A percentile compares a stretch with the other conserved stretches of the same genome.
phyloP scores from a whole-genome alignment of 2,797 vertebrate species.

The Toxotes lorentzi region DNA sequence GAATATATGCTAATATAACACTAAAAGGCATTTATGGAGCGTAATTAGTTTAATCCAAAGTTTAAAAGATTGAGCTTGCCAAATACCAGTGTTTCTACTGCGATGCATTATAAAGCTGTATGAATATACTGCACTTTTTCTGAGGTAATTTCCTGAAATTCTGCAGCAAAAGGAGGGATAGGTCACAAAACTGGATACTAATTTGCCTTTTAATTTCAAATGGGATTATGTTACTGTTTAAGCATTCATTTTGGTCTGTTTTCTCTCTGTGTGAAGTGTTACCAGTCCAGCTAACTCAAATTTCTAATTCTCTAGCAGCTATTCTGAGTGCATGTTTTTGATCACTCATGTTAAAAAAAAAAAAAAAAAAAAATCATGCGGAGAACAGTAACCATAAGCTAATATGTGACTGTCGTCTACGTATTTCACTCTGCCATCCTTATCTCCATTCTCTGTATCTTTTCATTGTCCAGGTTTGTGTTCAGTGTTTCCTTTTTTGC shows the following conservation, averaged over 20 bases:
- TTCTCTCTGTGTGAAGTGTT: slow-evolving; percentile 38
- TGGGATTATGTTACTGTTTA: slow-evolving; percentile 17
- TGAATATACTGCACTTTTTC: slow-evolving; percentile 58
- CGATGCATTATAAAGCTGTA: slow-evolving; percentile 53
- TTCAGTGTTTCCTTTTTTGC: slow-evolving; percentile 77
- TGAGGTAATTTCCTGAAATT: slow-evolving; percentile 48
- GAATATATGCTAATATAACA: slow-evolving; percentile 41
- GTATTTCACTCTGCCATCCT: slow-evolving; percentile 57
- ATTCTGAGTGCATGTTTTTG: slow-evolving; percentile 37
- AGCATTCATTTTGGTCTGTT: slow-evolving; percentile 24
- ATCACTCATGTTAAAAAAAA: slow-evolving; percentile 35
- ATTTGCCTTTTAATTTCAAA: slow-evolving; percentile 32
- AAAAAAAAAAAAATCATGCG: slow-evolving; percentile 32
- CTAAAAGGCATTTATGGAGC: slow-evolving; percentile 47
- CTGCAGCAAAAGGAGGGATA: slow-evolving; percentile 46
- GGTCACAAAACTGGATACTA: slow-evolving; percentile 50
- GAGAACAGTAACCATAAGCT: slow-evolving; percentile 69
- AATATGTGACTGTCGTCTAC: slow-evolving; percentile 47
- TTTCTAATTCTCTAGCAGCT: slow-evolving; percentile 50
- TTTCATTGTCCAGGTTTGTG: slow-evolving; percentile 68
- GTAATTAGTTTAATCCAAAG: slow-evolving; percentile 69
- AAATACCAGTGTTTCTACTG: slow-evolving; percentile 70
- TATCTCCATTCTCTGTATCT: slow-evolving; percentile 66
- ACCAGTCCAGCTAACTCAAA: slow-evolving; percentile 22
- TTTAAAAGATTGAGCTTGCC: slow-evolving; percentile 66